Conservation (phyloP, 2,888 invertebrate species). For the Mythimna albipuncta region DNA sequence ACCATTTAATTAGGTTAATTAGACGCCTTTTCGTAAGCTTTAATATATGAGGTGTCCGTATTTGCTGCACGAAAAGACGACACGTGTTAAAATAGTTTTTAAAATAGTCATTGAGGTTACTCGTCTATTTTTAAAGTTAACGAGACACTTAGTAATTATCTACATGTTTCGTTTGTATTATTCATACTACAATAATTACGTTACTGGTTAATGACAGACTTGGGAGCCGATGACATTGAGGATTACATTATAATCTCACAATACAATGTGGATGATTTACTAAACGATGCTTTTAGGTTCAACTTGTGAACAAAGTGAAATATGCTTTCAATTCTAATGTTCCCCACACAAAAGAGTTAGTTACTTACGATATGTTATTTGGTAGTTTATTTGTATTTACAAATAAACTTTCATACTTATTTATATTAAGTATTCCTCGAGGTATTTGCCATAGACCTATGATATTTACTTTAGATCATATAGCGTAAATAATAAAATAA, state of each 20-base stretch:
- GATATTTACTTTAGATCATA: slow-evolving; percentile 11
- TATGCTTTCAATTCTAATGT: slow-evolving; percentile 11
- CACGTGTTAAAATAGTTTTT: slow-evolving; percentile 45
- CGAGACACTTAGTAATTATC: slow-evolving; percentile 49
- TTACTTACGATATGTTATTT: neutral
- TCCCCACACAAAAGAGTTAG: neutral
- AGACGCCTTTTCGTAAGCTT: slow-evolving; percentile 12
- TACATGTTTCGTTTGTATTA: slow-evolving; percentile 46
- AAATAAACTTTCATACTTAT: neutral
- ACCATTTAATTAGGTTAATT: slow-evolving; percentile 55
- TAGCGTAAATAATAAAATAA: slow-evolving; percentile 24
- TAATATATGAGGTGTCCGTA: slow-evolving; percentile 20
- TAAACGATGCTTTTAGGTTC: slow-evolving; percentile 26
- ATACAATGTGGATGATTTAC: slow-evolving; percentile 33
- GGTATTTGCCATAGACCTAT: neutral
- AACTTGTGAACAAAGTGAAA: slow-evolving; percentile 25
- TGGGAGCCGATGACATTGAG: slow-evolving; percentile 27
- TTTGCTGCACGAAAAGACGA: slow-evolving; percentile 22
- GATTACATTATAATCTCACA: slow-evolving; percentile 37
- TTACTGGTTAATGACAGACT: slow-evolving; percentile 43
- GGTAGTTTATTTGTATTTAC: neutral
- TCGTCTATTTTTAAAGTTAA: slow-evolving; percentile 59
- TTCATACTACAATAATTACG: slow-evolving; percentile 43
- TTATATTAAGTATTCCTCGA: neutral
- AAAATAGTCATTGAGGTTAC: slow-evolving; percentile 65